Base-by-base conservation (phyloP, 2,113 vertebrate species). In the Lophochroa leadbeateri region DNA sequence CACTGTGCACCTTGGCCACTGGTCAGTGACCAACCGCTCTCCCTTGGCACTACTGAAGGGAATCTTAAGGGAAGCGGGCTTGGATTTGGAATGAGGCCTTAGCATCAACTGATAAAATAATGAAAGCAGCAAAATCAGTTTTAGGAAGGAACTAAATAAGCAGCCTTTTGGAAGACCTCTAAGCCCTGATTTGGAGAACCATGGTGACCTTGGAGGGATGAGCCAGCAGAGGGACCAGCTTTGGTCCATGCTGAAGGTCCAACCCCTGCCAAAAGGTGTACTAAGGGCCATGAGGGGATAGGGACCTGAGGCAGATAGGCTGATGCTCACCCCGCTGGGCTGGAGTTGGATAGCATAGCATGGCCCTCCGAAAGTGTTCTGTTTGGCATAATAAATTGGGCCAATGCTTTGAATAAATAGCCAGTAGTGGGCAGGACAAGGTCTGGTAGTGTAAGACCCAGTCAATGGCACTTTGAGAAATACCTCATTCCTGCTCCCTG, bases 1-100 rank as follows among this genome's bases (percentile, higher is more conserved):
- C 6, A 1, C 49, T 76, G 71, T 86, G 74, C 63, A 89, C 58
- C 74, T 76, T 2, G 4, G 86, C 88, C 77, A 49, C 65, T 2
- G 17, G 70, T 57, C 74, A 71, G 64, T 37, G 76, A 64, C 65
- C 0, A 2, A 33, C 84, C 27, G 4, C 70, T 61, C 70, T 90
- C 69, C 84, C 29, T 89, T 89, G 88, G 31, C 49, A 85, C 53
- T 76, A 20, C 44, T 72, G 39, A 94, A 81, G 83, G 70, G 28
- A 37, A 57, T 93, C 86, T 83, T 91, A 80, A 84, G 76, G 82
- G 61, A 57, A 52, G 44, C 31, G 84, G 41, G 67, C 37, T 91
- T 91, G 78, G 78, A 95, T 85, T 87, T 95, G 79, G 63, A 82
- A 37, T 3, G 7, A 95, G 43, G 12, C 7, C 3, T 79, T 88